Evolutionary conservation across 2,888 invertebrate species (phyloP).

Genomic region (Boloria selene): DNA sequence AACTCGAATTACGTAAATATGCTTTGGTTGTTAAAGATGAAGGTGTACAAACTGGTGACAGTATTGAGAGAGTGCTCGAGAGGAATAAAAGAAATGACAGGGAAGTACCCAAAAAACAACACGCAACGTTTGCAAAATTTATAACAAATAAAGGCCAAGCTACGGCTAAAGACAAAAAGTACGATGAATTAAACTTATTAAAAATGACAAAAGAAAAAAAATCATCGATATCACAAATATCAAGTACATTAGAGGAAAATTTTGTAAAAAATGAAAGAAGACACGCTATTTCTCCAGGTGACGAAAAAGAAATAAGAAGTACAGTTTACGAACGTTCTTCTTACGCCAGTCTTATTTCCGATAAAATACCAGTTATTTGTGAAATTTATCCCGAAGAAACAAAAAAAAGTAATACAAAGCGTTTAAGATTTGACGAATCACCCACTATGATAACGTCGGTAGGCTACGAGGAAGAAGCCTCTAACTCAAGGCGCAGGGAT

Average conservation of each 20-base stretch:
- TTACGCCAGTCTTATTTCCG: neutral
- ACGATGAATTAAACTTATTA: slow-evolving; percentile 57
- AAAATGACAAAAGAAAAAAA: slow-evolving; percentile 52
- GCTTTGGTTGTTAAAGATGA: slow-evolving; percentile 43
- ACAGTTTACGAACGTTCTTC: slow-evolving; percentile 47
- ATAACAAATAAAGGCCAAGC: neutral
- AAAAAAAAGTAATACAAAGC: slow-evolving; percentile 43
- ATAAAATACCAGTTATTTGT: slow-evolving; percentile 13
- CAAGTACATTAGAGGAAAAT: slow-evolving; percentile 12
- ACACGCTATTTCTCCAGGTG: slow-evolving; percentile 15
- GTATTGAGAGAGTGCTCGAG: slow-evolving; percentile 52
- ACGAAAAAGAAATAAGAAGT: slow-evolving; percentile 53
- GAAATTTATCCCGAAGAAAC: slow-evolving; percentile 36
- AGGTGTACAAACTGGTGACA: slow-evolving; percentile 64
- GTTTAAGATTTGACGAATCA: slow-evolving; percentile 62
- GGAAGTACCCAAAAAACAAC: neutral
- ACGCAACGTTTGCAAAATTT: neutral
- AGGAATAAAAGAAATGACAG: slow-evolving; percentile 25
- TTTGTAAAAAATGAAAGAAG: slow-evolving; percentile 15
- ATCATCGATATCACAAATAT: slow-evolving; percentile 41
- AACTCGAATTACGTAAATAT: slow-evolving; percentile 59
- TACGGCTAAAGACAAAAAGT: slow-evolving; percentile 17
- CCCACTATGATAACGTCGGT: slow-evolving; percentile 49
- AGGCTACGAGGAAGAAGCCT: slow-evolving; percentile 33
- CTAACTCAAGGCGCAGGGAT: slow-evolving; percentile 2